Conservation (phyloP, 53 echinoderm and acorn worm species). For the Temnopleurus reevesii region DNA sequence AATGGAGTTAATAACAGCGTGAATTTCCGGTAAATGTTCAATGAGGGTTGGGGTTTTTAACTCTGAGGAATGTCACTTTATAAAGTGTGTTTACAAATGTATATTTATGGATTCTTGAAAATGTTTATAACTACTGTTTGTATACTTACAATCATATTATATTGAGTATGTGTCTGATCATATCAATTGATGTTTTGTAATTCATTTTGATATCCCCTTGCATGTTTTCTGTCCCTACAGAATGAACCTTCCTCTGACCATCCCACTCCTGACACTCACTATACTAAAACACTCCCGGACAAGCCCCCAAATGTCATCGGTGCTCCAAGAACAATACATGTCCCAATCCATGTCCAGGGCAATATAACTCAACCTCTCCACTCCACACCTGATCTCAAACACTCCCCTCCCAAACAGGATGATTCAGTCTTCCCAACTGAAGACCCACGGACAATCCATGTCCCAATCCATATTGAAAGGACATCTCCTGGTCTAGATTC, state of each 20-base stretch:
- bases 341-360: constrained; percentile 26
- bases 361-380: not conserved
- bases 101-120: constrained; percentile 1
- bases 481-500: not conserved
- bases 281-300: not conserved
- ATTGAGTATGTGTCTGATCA: constrained; percentile 25
- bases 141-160: not conserved
- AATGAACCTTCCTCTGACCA: constrained; percentile 43
- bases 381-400: not conserved
- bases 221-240: constrained; percentile 62
- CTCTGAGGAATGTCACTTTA: no score
- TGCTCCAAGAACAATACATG: not conserved
- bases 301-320: not conserved
- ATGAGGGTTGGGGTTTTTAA: not conserved
- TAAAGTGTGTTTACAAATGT: not conserved
- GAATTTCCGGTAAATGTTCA: not conserved
- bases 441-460: constrained; percentile 26
- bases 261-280: constrained; percentile 54
- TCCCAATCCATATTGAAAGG: constrained; percentile 34
- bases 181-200: constrained; percentile 17
- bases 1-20: not conserved
- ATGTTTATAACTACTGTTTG: not conserved
- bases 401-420: not conserved
- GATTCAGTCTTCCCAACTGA: not conserved
- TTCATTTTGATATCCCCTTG: constrained; percentile 51